These are phyloP conservation scores for Molorchus minor DNA, from an alignment of 2,888 invertebrate species.

Conservation along the genomic window DNA sequence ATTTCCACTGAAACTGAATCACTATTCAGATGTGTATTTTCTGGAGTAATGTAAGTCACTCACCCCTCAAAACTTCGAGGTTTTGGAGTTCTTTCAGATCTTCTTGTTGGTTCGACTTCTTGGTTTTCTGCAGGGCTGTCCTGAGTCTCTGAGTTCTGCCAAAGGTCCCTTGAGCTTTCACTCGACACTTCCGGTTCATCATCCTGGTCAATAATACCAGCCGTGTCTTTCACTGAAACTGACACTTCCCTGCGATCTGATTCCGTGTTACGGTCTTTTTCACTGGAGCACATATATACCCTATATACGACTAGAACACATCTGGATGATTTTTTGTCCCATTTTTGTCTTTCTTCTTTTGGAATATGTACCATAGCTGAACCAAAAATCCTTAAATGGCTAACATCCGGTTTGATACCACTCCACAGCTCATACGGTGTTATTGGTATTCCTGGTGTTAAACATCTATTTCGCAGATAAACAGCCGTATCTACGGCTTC, in stretches of 20 bases:
- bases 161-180: no score
- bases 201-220: no score
- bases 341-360: constrained; percentile 23
- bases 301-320: constrained; percentile 28
- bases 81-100: constrained; percentile 16
- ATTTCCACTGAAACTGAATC: not conserved
- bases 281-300: constrained; percentile 27
- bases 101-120: not conserved
- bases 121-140: not conserved
- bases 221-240: not conserved
- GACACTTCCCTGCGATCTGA: not conserved
- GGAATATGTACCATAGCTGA: constrained; percentile 21
- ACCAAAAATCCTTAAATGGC: constrained; percentile 4
- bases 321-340: constrained; percentile 21
- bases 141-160: no score
- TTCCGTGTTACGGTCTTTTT: not conserved
- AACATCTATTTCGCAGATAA: constrained; percentile 31
- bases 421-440: constrained; percentile 51
- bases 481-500: constrained; percentile 39
- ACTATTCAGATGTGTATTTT: not conserved
- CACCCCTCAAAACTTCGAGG: not conserved
- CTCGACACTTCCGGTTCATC: no score
- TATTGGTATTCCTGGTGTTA: not conserved
- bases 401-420: constrained; percentile 40
- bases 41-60: not conserved